phyloP scores from a whole-genome alignment of 2,888 invertebrate species.

The Synanthedon vespiformis region DNA sequence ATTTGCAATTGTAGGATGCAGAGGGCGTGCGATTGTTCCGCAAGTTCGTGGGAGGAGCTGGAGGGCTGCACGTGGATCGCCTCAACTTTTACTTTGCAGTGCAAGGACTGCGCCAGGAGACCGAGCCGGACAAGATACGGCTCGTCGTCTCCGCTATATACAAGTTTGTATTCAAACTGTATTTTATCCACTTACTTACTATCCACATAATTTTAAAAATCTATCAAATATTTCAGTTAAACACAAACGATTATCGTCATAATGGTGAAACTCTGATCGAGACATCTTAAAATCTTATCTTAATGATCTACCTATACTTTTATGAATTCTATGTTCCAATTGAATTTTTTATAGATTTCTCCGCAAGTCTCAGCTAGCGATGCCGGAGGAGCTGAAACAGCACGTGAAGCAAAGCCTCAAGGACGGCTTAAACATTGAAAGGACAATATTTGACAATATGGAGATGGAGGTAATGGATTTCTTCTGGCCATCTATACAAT shows the following conservation, averaged over 20 bases:
- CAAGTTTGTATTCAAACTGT: constrained; percentile 63
- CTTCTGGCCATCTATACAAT: too few relatives aligned
- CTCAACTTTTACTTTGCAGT: constrained; percentile 96
- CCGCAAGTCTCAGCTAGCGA: constrained; percentile 83
- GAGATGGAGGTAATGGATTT: constrained; percentile 72
- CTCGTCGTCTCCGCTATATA: constrained; percentile 88
- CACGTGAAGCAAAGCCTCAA: constrained; percentile 81
- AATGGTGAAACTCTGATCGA: too few relatives aligned
- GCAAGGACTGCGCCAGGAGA: constrained; percentile 85
- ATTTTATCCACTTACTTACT: too few relatives aligned
- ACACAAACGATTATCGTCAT: too few relatives aligned
- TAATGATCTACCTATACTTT: too few relatives aligned
- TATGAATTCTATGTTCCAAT: background rate
- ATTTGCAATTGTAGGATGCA: constrained; percentile 70
- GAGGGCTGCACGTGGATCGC: constrained; percentile 81
- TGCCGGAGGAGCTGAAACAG: constrained; percentile 84
- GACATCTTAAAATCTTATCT: too few relatives aligned
- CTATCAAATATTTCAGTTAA: too few relatives aligned
- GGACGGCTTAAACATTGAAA: constrained; percentile 76
- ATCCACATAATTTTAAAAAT: too few relatives aligned
- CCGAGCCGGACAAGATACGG: constrained; percentile 70
- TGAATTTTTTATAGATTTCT: constrained; percentile 71
- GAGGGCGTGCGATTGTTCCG: constrained; percentile 91
- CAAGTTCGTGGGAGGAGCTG: constrained; percentile 83
- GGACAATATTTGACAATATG: constrained; percentile 87